phyloP scores from a whole-genome alignment of 1,140 invertebrate genomes.

The Drosophila bocki region DNA sequence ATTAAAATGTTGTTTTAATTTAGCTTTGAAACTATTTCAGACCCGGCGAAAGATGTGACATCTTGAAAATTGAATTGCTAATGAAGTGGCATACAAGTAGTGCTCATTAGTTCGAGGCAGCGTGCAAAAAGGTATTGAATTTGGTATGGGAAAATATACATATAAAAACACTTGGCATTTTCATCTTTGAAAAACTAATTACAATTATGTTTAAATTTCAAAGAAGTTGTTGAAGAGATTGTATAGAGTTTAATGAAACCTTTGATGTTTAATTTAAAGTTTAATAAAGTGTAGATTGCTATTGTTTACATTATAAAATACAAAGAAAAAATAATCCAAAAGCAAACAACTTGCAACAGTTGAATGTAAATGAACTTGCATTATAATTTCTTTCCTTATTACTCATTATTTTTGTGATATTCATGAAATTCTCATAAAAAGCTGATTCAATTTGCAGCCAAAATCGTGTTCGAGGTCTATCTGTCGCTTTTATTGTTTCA shows the following conservation, averaged over 20 bases:
- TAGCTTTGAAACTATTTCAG: constrained; percentile 37
- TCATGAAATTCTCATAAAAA: constrained; percentile 4
- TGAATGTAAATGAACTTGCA: constrained; percentile 2
- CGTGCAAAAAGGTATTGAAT: constrained; percentile 2
- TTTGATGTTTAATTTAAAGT: background rate
- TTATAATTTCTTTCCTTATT: constrained; percentile 23
- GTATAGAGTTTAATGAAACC: no score
- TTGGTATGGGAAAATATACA: background rate
- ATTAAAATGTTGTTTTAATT: constrained; percentile 52
- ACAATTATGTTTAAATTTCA: background rate
- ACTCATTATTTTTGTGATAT: background rate
- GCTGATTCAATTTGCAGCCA: constrained; percentile 38
- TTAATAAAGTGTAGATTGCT: background rate
- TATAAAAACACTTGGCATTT: background rate
- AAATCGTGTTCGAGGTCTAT: constrained; percentile 40
- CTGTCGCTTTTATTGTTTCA: constrained; percentile 45
- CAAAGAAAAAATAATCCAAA: background rate
- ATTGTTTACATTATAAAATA: background rate
- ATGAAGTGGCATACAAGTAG: constrained; percentile 23
- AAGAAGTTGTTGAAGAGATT: background rate
- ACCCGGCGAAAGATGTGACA: constrained; percentile 26
- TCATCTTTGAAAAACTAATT: constrained; percentile 5
- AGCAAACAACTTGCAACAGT: background rate
- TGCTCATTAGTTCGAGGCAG: constrained; percentile 20
- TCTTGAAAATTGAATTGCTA: constrained; percentile 38